Evolutionary conservation across 2,888 invertebrate species (phyloP).

Genomic region (Cremastinae sp.): DNA sequence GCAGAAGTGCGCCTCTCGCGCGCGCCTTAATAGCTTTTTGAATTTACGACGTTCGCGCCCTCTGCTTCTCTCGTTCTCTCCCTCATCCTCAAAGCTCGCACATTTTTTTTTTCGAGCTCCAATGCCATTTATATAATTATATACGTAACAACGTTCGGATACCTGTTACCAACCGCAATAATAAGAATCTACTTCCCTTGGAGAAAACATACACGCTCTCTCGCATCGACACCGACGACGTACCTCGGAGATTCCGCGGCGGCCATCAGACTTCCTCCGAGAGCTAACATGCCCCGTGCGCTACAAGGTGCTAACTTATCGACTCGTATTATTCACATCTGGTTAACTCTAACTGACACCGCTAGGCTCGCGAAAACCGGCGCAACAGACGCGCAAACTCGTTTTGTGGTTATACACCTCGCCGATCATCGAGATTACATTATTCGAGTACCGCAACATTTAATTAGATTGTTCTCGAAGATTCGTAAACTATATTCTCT

Average conservation of each 20-base stretch:
- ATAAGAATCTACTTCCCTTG: slow-evolving; percentile 29
- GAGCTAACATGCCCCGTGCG: slow-evolving; percentile 48
- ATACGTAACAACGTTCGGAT: slow-evolving; percentile 28
- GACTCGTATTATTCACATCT: slow-evolving; percentile 60
- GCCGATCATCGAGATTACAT: slow-evolving; percentile 45
- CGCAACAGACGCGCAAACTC: slow-evolving; percentile 17
- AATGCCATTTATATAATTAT: slow-evolving; percentile 25
- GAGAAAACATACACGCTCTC: slow-evolving; percentile 10
- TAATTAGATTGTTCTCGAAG: slow-evolving; percentile 41
- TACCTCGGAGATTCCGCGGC: slow-evolving; percentile 30
- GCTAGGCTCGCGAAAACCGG: neutral
- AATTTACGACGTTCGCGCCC: slow-evolving; percentile 61
- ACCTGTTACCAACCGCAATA: slow-evolving; percentile 50
- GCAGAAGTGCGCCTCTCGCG: slow-evolving; percentile 50
- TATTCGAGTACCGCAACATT: slow-evolving; percentile 29
- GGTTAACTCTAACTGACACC: slow-evolving; percentile 53
- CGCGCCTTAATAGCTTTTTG: slow-evolving; percentile 64
- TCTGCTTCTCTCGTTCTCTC: slow-evolving; percentile 21
- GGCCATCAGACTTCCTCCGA: slow-evolving; percentile 27
- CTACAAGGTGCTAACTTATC: slow-evolving; percentile 60
- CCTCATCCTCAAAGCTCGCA: neutral
- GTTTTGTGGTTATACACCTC: slow-evolving; percentile 34
- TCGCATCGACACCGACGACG: slow-evolving; percentile 33
- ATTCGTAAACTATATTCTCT: neutral
- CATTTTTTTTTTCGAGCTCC: neutral